Evolutionary conservation across 2,888 invertebrate species (phyloP), one percentile per base, ranked within the genome.

Genomic region (Diogma glabrata): DNA sequence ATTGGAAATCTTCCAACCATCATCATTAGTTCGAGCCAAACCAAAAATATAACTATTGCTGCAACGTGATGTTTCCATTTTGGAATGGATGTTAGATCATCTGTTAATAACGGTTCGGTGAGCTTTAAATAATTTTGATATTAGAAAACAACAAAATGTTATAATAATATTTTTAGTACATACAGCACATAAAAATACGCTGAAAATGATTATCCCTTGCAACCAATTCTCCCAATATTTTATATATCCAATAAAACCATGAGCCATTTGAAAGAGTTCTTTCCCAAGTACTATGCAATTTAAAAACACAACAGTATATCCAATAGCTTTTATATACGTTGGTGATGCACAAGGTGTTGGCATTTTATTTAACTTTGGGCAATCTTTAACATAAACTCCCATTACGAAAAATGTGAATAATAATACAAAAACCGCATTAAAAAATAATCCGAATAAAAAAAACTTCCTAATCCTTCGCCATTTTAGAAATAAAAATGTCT

Each of bases 21-120:
- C 78, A 88, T 83, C 86, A 90, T 87, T 14, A 88, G 69, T 63
- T 90, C 87, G 7, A 87, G 65, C 89, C 89, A 90, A 33, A 85
- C 82, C 49, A 88, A 70, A 54, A 89, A 80, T 60, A 89, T 82
- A 1, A 86, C 84, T 14, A 86, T 70, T 9, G 87, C 88, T 1
- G 87, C 88, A 1, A 84, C 74, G 60, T 88, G 87, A 64, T 87
- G 82, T 60, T 87, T 86, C 87, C 87, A 87, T 43, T 74, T 65
- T 1, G 75, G 67, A 14, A 70, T 67, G 0, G 61, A 56, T 14
- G 58, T 51, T 33, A 69, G 55, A 50, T 70, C 62, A 2, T 57
- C 58, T 2, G 65, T 59, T 30, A 59, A 57, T 12, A 68, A 53
- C n/a, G 64, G 43, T 5, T 43, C 43, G 3, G 23, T 8, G 69